These are phyloP conservation scores for Botia almorhae DNA, from an alignment of 2,797 vertebrate genomes.

Conservation along the genomic window DNA sequence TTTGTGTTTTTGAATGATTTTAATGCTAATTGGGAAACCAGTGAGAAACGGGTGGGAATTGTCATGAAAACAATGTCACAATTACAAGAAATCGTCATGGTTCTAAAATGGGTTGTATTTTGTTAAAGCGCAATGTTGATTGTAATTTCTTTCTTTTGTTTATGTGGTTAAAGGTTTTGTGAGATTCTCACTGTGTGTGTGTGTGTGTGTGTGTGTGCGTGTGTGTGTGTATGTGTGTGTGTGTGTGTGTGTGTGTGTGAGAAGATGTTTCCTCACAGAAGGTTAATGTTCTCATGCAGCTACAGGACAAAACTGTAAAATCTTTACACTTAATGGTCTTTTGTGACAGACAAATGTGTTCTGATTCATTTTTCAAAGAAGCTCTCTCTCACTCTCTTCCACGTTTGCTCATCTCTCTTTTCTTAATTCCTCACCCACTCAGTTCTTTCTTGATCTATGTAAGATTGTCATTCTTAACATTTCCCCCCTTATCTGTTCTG, in stretches of 20 bases:
- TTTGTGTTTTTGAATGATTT: no score
- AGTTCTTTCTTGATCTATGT: not conserved
- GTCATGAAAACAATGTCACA: no score
- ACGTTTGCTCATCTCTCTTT: not conserved
- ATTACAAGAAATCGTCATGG: no score
- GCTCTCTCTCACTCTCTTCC: no score
- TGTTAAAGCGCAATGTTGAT: no score
- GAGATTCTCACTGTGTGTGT: no score
- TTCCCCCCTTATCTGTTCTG: constrained; percentile 10
- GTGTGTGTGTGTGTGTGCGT: no score
- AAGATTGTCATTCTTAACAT: constrained; percentile 4
- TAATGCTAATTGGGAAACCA: no score
- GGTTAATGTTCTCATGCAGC: constrained; percentile 29
- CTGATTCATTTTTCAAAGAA: no score
- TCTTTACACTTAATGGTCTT: constrained; percentile 1
- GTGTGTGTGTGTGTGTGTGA: not conserved
- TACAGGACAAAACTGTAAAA: not conserved
- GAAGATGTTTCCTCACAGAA: constrained; percentile 12
- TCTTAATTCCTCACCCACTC: not conserved
- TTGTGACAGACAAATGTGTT: constrained; percentile 32
- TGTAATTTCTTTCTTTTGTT: no score
- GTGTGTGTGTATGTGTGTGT: not conserved
- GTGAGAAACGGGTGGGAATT: no score
- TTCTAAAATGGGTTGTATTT: no score
- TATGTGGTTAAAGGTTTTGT: not conserved